Percentiles rank a stretch among this genome's conserved stretches.
These are phyloP conservation scores for Anthoptus insignis DNA, from an alignment of 2,888 invertebrate species.

Conservation along the genomic window DNA sequence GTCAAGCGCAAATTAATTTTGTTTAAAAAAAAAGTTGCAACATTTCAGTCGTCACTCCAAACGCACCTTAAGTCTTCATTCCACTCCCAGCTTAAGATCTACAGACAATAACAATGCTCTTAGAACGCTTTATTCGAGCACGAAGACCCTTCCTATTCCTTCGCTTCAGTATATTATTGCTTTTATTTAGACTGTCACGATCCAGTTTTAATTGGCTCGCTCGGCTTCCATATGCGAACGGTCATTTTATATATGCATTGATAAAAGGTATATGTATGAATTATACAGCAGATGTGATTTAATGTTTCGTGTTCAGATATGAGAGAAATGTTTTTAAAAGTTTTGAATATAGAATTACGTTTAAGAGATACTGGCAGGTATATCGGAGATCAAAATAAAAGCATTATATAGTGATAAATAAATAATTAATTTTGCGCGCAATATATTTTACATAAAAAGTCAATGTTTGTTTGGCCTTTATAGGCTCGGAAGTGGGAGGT, in stretches of 20 bases:
- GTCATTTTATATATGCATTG: slow-evolving; percentile 36
- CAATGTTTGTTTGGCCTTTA: too few species aligned
- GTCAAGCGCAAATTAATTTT: too few species aligned
- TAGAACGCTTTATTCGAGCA: slow-evolving; percentile 51
- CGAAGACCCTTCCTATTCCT: slow-evolving; percentile 54
- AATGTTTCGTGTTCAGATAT: too few species aligned
- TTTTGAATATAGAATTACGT: too few species aligned
- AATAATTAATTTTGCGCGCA: too few species aligned
- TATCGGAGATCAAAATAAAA: too few species aligned
- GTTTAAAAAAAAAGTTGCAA: too few species aligned
- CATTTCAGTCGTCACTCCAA: slow-evolving; percentile 5
- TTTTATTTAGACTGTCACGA: slow-evolving; percentile 44
- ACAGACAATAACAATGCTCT: slow-evolving; percentile 54
- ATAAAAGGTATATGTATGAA: slow-evolving; percentile 26
- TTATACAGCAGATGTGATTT: slow-evolving; percentile 16
- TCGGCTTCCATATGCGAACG: slow-evolving; percentile 35
- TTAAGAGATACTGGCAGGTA: too few species aligned
- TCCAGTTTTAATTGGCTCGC: slow-evolving; percentile 39
- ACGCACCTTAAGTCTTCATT: slow-evolving; percentile 25
- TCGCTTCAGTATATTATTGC: slow-evolving; percentile 38
- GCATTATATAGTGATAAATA: too few species aligned
- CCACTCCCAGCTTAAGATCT: slow-evolving; percentile 32
- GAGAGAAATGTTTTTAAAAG: too few species aligned
- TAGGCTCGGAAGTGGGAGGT: too few species aligned
- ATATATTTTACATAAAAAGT: too few species aligned